Percentiles rank a stretch among this genome's conserved stretches.
Conservation (phyloP, 2,113 vertebrate genomes). For the Manacus vitellinus region DNA sequence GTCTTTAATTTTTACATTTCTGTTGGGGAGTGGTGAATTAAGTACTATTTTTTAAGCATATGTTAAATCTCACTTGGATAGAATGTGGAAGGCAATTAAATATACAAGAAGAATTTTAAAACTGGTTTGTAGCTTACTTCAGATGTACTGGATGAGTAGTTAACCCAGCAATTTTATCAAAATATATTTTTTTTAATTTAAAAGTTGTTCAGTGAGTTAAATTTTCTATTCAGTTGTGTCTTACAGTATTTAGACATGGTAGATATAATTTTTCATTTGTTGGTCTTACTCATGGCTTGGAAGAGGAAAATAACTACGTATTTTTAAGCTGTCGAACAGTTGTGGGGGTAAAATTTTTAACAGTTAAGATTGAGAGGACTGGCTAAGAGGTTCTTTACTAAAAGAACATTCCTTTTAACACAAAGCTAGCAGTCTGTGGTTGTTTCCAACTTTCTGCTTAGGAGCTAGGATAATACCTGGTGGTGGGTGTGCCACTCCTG, state of each 20-base stretch:
- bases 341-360: background rate
- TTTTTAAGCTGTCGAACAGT: background rate
- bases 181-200: background rate
- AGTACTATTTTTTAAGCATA: background rate
- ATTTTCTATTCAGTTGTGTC: background rate
- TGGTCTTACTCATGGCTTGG: background rate
- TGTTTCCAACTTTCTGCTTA: background rate
- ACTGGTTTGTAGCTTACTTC: background rate
- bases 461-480: background rate
- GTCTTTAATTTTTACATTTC: background rate
- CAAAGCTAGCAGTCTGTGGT: background rate
- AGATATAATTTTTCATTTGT: background rate
- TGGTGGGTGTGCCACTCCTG: background rate
- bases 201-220: background rate
- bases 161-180: background rate
- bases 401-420: background rate
- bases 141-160: background rate
- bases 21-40: background rate
- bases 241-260: background rate
- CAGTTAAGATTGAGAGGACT: background rate
- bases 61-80: background rate
- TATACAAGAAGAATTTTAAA: background rate
- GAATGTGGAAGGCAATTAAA: background rate
- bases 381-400: background rate
- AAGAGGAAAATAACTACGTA: background rate